Conservation (phyloP, 2,113 vertebrate species). For the Chlorodrepanis virens region DNA sequence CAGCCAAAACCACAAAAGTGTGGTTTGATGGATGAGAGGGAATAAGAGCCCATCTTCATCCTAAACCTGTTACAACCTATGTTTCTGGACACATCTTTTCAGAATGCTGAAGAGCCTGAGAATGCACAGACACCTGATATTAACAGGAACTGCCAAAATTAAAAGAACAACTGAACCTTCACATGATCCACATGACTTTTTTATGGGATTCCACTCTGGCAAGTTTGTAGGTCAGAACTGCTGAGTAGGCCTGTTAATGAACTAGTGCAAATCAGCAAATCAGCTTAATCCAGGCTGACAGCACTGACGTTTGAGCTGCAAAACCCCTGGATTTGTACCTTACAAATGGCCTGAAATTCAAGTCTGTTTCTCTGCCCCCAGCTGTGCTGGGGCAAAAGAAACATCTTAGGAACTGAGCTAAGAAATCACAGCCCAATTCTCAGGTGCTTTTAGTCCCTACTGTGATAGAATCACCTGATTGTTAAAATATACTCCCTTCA, state of each 20-base stretch:
- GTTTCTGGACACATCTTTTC: background rate
- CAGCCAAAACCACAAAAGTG: background rate
- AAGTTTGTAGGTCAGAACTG: conserved; percentile 25
- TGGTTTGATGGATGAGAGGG: background rate
- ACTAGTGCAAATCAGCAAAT: conserved; percentile 34
- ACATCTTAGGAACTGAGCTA: background rate
- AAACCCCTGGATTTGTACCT: conserved; percentile 28
- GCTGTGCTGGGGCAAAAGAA: background rate
- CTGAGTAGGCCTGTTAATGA: conserved; percentile 24
- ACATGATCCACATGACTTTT: background rate
- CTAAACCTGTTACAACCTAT: background rate
- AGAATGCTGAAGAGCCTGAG: background rate
- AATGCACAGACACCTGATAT: background rate
- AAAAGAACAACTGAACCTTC: background rate
- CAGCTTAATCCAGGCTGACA: conserved; percentile 46
- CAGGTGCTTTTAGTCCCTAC: background rate
- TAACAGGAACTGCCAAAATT: background rate
- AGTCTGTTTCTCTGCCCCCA: background rate
- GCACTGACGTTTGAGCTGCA: background rate
- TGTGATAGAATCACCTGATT: background rate
- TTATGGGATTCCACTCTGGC: background rate
- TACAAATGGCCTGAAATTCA: background rate
- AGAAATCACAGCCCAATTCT: background rate
- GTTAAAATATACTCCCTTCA: background rate
- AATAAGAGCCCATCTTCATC: background rate